Base-by-base conservation (phyloP, 1,140 invertebrate genomes). In the Brachionus koreanus region DNA sequence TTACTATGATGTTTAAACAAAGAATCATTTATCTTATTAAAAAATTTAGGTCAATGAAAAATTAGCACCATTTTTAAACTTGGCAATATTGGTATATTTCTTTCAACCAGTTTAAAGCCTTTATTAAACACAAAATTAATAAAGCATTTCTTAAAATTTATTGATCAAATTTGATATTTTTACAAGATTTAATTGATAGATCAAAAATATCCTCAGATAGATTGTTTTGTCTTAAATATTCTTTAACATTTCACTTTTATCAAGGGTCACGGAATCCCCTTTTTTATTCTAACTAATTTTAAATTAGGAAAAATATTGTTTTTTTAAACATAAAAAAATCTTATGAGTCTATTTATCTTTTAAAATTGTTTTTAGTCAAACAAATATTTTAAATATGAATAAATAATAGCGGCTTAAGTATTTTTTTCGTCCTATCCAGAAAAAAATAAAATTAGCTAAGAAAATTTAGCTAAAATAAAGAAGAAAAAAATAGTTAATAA, bases 141-240 rank as follows among this genome's bases (percentile, higher is more conserved):
- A 19, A 57, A 23, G 19, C 49, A 57, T 57, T 57, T 57, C 49
- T 9, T 57, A 19, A 9, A 57, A 57, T 57, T 57, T 57, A 57
- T 57, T 57, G 49, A 57, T 57, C 49, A 57, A 57, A 57, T 57
- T 9, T 57, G 49, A 57, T 57, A 57, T 57, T 57, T 57, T 57
- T 57, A 57, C 0, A 23, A 57, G n/a, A 16, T 19, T 57, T 57
- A 57, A 19, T 57, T 57, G n/a, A 57, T 19, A 57, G 49, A 57
- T 57, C 49, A 57, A 57, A 57, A 57, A 19, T 9, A 19, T 16
- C 49, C 49, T 57, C 5, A 57, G 16, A 25, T 7, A 57, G 49
- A 5, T 13, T 10, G 12, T 10, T 42, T 42, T 13, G 6, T 10
- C 12, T 42, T 42, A 10, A 13, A 7, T 42, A 42, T n/a, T 7